A percentile compares a stretch with the other conserved stretches of the same genome.
Conservation (phyloP, 2,888 invertebrate genomes). For the Sphaeridia pumilis region DNA sequence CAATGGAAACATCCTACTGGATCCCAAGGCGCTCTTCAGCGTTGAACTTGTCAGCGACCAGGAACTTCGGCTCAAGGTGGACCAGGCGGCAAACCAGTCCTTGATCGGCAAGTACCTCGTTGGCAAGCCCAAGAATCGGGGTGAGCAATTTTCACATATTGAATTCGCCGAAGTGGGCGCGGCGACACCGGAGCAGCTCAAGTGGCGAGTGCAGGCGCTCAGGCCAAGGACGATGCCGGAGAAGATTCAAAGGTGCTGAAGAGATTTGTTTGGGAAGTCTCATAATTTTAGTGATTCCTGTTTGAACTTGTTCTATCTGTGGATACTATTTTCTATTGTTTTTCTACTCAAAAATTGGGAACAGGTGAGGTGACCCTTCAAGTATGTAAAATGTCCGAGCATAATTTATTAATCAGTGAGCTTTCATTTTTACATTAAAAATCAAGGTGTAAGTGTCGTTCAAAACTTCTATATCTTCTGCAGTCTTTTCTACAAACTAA, state of each 20-base stretch:
- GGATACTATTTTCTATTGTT: too few relatives aligned
- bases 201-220: background rate
- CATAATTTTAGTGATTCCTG: too few relatives aligned
- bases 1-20: background rate
- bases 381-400: too few relatives aligned
- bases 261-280: too few relatives aligned
- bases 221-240: background rate
- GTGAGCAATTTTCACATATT: constrained; percentile 6
- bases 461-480: too few relatives aligned
- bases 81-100: background rate
- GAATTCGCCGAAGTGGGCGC: background rate
- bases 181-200: constrained; percentile 1
- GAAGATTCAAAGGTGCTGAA: constrained; percentile 2
- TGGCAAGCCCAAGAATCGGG: constrained; percentile 2
- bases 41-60: constrained; percentile 8
- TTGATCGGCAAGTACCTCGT: constrained; percentile 9
- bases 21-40: background rate
- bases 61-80: constrained; percentile 4
- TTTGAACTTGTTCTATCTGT: too few relatives aligned
- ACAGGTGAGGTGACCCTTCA: too few relatives aligned
- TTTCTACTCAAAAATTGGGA: too few relatives aligned
- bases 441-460: too few relatives aligned
- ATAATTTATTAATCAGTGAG: too few relatives aligned
- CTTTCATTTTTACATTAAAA: too few relatives aligned
- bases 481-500: too few relatives aligned